A percentile compares a stretch with the other conserved stretches of the same genome.
Conservation (phyloP, 1,140 invertebrate species). For the Drosophila pallidifrons region DNA sequence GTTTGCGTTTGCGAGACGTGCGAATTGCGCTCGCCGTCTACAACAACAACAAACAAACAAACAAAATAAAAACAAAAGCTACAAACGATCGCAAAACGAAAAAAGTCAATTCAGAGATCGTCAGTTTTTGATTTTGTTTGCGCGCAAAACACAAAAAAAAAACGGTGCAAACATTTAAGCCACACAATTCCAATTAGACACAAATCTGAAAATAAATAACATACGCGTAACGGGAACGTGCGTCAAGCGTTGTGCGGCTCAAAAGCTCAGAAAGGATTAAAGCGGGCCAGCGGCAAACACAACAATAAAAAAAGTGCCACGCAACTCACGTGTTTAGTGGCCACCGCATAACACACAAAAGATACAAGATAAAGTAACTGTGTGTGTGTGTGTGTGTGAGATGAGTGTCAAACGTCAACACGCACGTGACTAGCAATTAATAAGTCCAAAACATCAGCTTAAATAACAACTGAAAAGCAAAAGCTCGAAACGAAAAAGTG, state of each 20-base stretch:
- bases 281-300: not conserved
- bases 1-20: conserved; percentile 70
- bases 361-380: conserved; percentile 28
- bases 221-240: conserved; percentile 3
- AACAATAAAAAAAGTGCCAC: conserved; percentile 15
- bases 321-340: conserved; percentile 32
- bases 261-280: conserved; percentile 48
- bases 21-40: conserved; percentile 55
- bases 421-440: conserved; percentile 74
- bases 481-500: conserved; percentile 30
- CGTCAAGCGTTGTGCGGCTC: conserved; percentile 10
- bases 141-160: conserved; percentile 32
- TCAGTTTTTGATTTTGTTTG: conserved; percentile 23
- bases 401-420: conserved; percentile 39
- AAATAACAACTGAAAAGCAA: conserved; percentile 17
- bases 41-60: not conserved
- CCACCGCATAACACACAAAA: conserved; percentile 19
- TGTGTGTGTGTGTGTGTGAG: conserved; percentile 30
- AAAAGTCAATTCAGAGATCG: conserved; percentile 3
- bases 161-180: not conserved
- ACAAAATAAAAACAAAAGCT: not conserved
- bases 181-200: conserved; percentile 7
- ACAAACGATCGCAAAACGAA: not conserved
- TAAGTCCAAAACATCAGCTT: conserved; percentile 28
- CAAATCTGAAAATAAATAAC: not conserved